Percentiles rank a stretch among this genome's conserved stretches.
Evolutionary conservation across 2,113 vertebrate genomes (phyloP).

Genomic region (Heterocephalus glaber): DNA sequence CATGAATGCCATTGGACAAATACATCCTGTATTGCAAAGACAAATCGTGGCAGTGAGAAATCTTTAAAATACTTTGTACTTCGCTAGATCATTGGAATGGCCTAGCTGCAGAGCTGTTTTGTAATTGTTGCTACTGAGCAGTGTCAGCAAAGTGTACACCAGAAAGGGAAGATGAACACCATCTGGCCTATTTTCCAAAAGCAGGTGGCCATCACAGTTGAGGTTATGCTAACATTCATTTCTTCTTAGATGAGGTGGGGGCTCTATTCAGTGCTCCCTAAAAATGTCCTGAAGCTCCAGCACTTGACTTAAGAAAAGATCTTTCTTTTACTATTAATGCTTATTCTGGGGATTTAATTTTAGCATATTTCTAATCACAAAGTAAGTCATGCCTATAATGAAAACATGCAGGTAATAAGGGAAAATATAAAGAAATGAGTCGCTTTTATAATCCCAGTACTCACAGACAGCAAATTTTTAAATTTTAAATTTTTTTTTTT

Average conservation of each 20-base stretch:
- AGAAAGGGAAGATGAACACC: neutral
- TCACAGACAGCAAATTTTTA: neutral
- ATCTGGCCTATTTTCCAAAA: slow-evolving; percentile 54
- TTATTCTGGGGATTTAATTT: neutral
- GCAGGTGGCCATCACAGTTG: slow-evolving; percentile 17
- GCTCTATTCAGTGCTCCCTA: neutral
- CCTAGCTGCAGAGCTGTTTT: neutral
- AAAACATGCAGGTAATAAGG: neutral
- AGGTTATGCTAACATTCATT: neutral
- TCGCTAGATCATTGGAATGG: slow-evolving; percentile 11
- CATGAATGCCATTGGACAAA: neutral
- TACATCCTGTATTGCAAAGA: neutral
- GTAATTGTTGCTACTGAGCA: neutral
- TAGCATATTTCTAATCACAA: neutral
- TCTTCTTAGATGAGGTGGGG: neutral
- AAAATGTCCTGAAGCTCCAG: rapidly evolving
- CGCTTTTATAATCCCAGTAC: neutral
- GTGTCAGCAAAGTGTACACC: neutral
- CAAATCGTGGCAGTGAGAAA: neutral
- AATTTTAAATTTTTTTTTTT: too few species aligned
- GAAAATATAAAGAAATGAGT: neutral
- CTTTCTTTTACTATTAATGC: neutral
- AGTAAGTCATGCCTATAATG: neutral
- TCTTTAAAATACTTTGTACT: neutral
- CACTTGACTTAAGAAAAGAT: neutral